These are phyloP conservation scores for Heliconius melpomene DNA, from an alignment of 1,140 invertebrate genomes.

Conservation along the genomic window DNA sequence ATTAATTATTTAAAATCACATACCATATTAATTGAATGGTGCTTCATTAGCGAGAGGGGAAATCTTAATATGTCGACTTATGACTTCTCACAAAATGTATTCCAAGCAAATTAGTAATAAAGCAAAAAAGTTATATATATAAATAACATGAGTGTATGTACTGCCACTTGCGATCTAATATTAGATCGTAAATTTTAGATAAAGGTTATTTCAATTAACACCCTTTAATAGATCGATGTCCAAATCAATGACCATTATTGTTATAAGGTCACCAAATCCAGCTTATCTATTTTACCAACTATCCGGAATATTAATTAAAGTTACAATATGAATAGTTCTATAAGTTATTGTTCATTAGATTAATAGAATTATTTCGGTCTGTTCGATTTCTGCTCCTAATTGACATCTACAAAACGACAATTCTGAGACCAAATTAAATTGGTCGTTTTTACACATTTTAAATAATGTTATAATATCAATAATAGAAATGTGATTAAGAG, in stretches of 20 bases:
- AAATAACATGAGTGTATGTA: too few species aligned
- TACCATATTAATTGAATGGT: not conserved
- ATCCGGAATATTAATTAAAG: not conserved
- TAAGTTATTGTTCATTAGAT: not conserved
- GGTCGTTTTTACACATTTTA: too few species aligned
- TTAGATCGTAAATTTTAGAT: conserved; percentile 35
- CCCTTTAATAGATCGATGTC: conserved; percentile 27
- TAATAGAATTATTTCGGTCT: not conserved
- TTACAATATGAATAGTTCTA: not conserved
- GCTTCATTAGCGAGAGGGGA: not conserved
- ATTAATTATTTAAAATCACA: not conserved
- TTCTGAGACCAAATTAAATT: too few species aligned
- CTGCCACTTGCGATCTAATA: conserved; percentile 20
- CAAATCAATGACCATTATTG: not conserved
- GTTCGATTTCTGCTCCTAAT: not conserved
- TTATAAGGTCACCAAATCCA: not conserved
- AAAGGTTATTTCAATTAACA: conserved; percentile 36
- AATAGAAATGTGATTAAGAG: too few species aligned
- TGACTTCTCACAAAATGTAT: not conserved
- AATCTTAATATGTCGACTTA: not conserved
- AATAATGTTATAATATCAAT: too few species aligned
- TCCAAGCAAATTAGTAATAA: conserved; percentile 21
- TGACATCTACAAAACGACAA: not conserved
- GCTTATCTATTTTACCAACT: not conserved
- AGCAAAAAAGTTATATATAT: too few species aligned